Evolutionary conservation across 2,113 vertebrate species (phyloP), one percentile per base, ranked within the genome.

Genomic region (Nasalis larvatus): DNA sequence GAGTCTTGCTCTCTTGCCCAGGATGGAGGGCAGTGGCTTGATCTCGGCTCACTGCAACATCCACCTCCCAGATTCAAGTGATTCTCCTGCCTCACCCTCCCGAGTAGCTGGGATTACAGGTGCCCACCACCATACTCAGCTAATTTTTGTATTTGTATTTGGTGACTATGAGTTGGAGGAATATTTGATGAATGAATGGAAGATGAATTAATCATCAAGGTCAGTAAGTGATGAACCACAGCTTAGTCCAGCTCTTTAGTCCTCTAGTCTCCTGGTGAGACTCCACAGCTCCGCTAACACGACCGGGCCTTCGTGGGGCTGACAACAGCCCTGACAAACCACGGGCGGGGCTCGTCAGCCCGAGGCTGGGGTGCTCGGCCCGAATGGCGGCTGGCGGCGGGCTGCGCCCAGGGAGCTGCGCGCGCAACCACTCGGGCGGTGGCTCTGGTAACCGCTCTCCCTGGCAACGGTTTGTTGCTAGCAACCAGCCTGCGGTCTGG

Each of bases 401-500:
- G 91, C 27, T 49, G 23, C 37, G 89, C 58, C 86, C 14, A 68
- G 21, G 23, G 63, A 21, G 32, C 40, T 54, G 82, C 78, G 82
- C 92, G n/a, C 35, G n/a, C 69, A 56, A 2, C 35, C 52, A 0
- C 45, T 0, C 66, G 6, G 32, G 54, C 21, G 0, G 27, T 7
- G 0, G 66, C 52, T 89, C 85, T 30, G 42, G 85, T 56, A 93
- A 71, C 76, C 0, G n/a, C 68, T n/a, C 69, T 63, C 85, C 94
- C 23, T 93, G 37, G 96, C 94, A 95, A 98, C 97, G 30, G 42
- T 18, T 80, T 92, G 98, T 97, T 92, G 47, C n/a, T 93, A 69
- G 97, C 94, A 96, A 97, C 97, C 1, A 4, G 6, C 71, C 18
- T 0, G 37, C 0, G 5, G 10, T 3, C 27, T 0, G 7, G 56